Evolutionary conservation across 2,113 vertebrate species (phyloP), one percentile per base, ranked within the genome.

Genomic region (Prochilodus magdalenae): DNA sequence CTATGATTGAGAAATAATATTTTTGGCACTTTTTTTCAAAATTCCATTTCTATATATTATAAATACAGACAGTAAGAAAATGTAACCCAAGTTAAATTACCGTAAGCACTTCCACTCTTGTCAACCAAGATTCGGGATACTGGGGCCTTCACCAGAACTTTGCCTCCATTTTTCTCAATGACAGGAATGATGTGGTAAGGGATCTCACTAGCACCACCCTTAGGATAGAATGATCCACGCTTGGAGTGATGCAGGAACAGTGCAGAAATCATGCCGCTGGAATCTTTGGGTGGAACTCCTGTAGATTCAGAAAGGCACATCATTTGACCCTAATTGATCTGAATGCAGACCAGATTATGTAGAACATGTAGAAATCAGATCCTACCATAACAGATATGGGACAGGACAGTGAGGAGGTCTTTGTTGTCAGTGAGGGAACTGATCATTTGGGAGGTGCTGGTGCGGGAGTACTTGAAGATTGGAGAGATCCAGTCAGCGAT

Each of bases 401-500:
- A 53, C 10, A 81, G 72, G 0, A 75, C 47, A 0, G 30, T 55
- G 10, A 55, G 29, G 22, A 81, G 62, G 29, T 81, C 79, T 3
- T 44, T 8, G 79, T 81, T 47, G 29, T 24, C 62, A 13, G 70
- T 73, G 18, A 80, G 40, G 59, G 79, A 36, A 13, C 62, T 24
- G 14, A 63, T 15, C 26, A 73, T 11, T 27, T 80, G 59, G 13
- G 57, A n/a, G 24, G 70, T 65, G 27, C 79, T 73, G 44, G 27
- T 73, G 29, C 57, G 26, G 0, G 65, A 79, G 33, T 59, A 71
- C 40, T 13, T 69, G 8, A 70, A 79, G 36, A 70, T 22, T 44
- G 77, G 77, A 5, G 77, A 79, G 33, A 79, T 79, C n/a, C 55
- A n/a, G 67, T 79, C 67, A 70, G n/a, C 65, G 10, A 79, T 79